Conservation (phyloP, 2,888 invertebrate species). For the Zhuqinia jingwanae region DNA sequence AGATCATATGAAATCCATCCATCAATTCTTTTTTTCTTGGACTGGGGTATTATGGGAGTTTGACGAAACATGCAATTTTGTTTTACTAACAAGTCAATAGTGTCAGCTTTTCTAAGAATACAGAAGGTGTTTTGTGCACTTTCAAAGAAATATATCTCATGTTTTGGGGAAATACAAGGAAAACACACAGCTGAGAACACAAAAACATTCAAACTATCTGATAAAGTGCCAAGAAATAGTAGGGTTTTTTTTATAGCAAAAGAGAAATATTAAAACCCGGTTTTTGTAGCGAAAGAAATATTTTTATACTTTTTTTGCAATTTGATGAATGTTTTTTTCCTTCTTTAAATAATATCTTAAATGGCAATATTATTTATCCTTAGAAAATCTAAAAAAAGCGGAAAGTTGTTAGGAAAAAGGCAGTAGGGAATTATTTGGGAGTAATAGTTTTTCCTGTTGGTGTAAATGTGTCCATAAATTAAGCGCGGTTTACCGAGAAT, state of each 20-base stretch:
- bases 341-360: neutral
- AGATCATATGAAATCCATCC: constrained; percentile 43
- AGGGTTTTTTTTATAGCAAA: too few relatives aligned
- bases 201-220: constrained; percentile 1
- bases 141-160: too few relatives aligned
- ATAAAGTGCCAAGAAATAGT: constrained; percentile 11
- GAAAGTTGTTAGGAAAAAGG: neutral
- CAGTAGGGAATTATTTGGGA: neutral
- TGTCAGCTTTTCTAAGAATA: too few relatives aligned
- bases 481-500: neutral
- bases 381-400: neutral
- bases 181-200: neutral
- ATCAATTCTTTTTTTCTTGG: constrained; percentile 28
- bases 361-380: constrained; percentile 1
- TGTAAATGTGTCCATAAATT: too few relatives aligned
- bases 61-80: too few relatives aligned
- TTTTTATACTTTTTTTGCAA: too few relatives aligned
- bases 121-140: too few relatives aligned
- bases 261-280: too few relatives aligned
- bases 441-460: neutral
- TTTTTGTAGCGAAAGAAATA: too few relatives aligned
- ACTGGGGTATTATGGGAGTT: neutral
- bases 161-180: too few relatives aligned
- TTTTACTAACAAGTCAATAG: too few relatives aligned
- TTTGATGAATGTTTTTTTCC: neutral